Evolutionary conservation across 1,140 invertebrate species (phyloP).

Genomic region (Meteorus sp.): DNA sequence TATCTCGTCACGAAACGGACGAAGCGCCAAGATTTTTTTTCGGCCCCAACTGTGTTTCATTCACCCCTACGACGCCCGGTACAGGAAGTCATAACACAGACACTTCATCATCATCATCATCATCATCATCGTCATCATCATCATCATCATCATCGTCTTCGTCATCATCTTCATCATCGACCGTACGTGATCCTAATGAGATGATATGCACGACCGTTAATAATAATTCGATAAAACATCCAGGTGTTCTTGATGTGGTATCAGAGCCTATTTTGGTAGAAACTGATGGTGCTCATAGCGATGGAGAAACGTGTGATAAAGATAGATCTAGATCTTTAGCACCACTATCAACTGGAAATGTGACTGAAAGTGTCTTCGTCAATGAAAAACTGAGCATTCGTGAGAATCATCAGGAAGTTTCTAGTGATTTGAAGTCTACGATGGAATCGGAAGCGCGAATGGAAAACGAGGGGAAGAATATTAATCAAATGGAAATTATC

Average conservation of each 20-base stretch:
- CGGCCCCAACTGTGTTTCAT: slow-evolving; percentile 56
- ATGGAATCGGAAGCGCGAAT: too few relatives aligned
- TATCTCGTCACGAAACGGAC: background rate
- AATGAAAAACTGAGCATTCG: too few relatives aligned
- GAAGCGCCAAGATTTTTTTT: slow-evolving; percentile 56
- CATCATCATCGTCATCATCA: background rate
- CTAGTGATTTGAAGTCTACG: too few relatives aligned
- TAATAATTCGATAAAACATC: slow-evolving; percentile 21
- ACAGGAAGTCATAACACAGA: slow-evolving; percentile 7
- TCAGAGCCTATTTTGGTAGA: background rate
- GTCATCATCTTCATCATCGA: too few relatives aligned
- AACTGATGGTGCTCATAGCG: background rate
- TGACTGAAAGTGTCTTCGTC: background rate
- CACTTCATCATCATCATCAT: slow-evolving; percentile 6
- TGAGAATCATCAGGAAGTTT: too few relatives aligned
- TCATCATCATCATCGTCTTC: too few relatives aligned
- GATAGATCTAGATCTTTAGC: too few relatives aligned
- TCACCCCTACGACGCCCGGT: slow-evolving; percentile 32
- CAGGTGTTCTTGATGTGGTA: background rate
- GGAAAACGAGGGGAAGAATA: too few relatives aligned
- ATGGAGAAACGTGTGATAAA: background rate
- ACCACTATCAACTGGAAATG: too few relatives aligned
- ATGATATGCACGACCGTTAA: slow-evolving; percentile 1
- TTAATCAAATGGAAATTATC: too few relatives aligned
- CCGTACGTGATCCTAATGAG: background rate